Base-by-base conservation (phyloP, 53 echinoderm and acorn worm species). In the Stichopus horrens region DNA sequence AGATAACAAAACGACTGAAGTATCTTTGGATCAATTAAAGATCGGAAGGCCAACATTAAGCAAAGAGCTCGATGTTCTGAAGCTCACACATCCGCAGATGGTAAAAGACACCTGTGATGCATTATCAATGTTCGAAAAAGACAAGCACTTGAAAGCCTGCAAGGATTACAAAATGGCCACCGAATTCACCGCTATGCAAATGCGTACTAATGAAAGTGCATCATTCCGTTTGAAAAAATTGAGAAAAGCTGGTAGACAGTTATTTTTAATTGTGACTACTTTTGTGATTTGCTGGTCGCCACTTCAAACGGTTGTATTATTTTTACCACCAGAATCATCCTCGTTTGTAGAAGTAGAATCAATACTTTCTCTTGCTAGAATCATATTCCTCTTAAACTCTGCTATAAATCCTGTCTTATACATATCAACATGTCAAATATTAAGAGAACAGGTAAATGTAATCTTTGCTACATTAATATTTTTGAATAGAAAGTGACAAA, bases 391-490 rank as follows among this genome's bases (percentile, higher is more conserved):
- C 9, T 8, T 55, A 9, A 78, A 78, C 19, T 78, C 78, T 4
- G 78, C 53, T 53, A 16, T 78, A 7, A 78, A 78, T 78, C 78
- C 78, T 52, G 8, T 78, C 4, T 18, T 78, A 9, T 78, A 78
- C 53, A 78, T 78, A 7, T 52, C 53, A 11, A 78, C 78, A 4
- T 18, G 78, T 53, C 16, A 78, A 51, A 78, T n/a, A 53, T 53
- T 54, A 10, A 78, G 53, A 53, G 53, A 78, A 16, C 53, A 78
- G 53, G 78, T 78, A 11, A 11, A 60, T 60, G 14, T 11, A 14
- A 60, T 60, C 60, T 11, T 60, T 14, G 9, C 5, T 11, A 60
- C 60, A 60, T 60, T 60, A 60, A 11, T 6, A 3, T 60, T 37
- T 37, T 37, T 37, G 37, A 37, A 37, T 37, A 37, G 37, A 37